Conservation (phyloP, 2,797 vertebrate genomes). For the Halcyon leucocephala region DNA sequence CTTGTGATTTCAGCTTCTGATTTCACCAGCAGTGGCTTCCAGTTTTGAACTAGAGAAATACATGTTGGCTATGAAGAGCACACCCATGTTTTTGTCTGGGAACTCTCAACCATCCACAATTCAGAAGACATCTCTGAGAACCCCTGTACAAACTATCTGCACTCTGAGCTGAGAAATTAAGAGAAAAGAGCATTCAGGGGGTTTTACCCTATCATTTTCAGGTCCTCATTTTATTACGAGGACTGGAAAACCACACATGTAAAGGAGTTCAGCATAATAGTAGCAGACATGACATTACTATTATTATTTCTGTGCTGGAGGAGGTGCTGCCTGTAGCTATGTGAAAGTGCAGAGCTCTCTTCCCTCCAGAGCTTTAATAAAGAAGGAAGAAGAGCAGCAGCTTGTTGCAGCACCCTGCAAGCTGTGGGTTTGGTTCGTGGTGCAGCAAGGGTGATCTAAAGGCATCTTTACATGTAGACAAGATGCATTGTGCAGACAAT, state of each 20-base stretch:
- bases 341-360: background rate
- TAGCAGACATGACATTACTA: background rate
- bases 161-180: constrained; percentile 22
- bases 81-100: background rate
- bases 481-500: background rate
- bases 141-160: background rate
- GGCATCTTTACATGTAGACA: background rate
- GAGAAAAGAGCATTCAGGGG: background rate
- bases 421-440: background rate
- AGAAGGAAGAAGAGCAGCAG: background rate
- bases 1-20: constrained; percentile 42
- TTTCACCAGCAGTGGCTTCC: background rate
- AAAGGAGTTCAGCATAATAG: background rate
- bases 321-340: background rate
- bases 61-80: background rate
- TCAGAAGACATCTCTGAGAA: constrained; percentile 19
- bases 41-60: constrained; percentile 35
- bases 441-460: background rate
- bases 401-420: background rate
- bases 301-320: background rate
- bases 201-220: background rate
- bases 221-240: background rate
- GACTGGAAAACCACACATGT: background rate
- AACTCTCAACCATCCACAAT: background rate
- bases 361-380: background rate